Base-by-base conservation (phyloP, 1,140 invertebrate species). In the Mercenaria mercenaria region DNA sequence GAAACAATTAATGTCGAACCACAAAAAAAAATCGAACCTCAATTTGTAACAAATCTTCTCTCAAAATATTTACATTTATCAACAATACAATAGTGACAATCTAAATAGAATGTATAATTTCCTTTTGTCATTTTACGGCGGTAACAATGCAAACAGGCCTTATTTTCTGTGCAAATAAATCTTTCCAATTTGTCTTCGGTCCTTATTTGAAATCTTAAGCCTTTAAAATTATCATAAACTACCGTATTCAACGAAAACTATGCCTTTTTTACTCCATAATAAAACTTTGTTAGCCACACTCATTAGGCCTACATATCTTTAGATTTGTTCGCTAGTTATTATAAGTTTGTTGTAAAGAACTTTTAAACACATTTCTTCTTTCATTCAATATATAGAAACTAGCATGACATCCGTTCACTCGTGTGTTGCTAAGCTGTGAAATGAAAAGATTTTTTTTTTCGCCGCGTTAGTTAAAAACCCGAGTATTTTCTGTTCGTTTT, bases 61-160 rank as follows among this genome's bases (percentile, higher is more conserved):
- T 72, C 13, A 23, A 72, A 72, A 72, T 39, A 72, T 72, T 37
- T 3, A n/a, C 37, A 72, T 41, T 15, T 13, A 15, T 41, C 34
- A 23, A 72, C 37, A 72, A 72, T 72, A 72, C 67, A 72, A 39
- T 20, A 39, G 67, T 15, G 6, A 72, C 34, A 20, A 18, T 32
- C 32, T 32, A 6, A 67, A 34, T 37, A 32, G 29, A 67, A 10
- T 32, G 61, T 67, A 67, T 67, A 67, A 67, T 67, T 67, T 34
- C 34, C 32, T 67, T 67, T 67, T 67, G 61, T 67, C 61, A 67
- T 67, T 67, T 67, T 67, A 72, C 34, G 8, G 37, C 4, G 15
- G 4, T 72, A n/a, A 72, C 67, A 72, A 39, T 72, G 59, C 39
- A 72, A 72, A 72, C 67, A 72, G 37, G 67, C 67, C 6, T 39